Conservation (phyloP, 1,140 invertebrate genomes). For the Daktulosphaira vitifoliae region DNA sequence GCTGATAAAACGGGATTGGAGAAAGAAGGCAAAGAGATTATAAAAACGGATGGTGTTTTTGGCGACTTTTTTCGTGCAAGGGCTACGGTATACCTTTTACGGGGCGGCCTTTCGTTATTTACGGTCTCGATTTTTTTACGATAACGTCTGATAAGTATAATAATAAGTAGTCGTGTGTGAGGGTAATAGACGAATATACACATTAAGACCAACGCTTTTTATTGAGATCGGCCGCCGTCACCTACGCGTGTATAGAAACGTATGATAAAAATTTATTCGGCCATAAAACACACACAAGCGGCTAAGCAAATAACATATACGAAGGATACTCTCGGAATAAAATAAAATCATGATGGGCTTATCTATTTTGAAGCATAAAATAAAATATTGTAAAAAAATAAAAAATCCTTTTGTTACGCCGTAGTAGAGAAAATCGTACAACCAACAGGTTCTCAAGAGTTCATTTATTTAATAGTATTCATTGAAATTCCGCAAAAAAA, state of each 20-base stretch:
- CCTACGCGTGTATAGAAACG: too few species aligned
- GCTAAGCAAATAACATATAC: slow-evolving; percentile 16
- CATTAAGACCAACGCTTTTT: too few species aligned
- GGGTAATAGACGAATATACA: not conserved
- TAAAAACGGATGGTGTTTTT: not conserved
- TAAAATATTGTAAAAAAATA: too few species aligned
- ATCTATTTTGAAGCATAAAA: too few species aligned
- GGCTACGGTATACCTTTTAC: not conserved
- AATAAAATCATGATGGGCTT: too few species aligned
- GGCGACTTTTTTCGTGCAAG: not conserved
- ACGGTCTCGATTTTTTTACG: slow-evolving; percentile 20
- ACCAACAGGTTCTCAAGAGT: too few species aligned
- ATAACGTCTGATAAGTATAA: not conserved
- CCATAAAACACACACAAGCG: slow-evolving; percentile 14
- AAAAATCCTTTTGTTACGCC: too few species aligned
- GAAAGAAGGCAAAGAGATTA: not conserved
- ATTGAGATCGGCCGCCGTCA: not conserved
- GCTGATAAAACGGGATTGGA: too few species aligned
- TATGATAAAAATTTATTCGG: slow-evolving; percentile 22
- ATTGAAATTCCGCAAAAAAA: too few species aligned
- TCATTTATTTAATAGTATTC: too few species aligned
- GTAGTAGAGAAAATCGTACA: too few species aligned
- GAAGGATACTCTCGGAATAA: too few species aligned
- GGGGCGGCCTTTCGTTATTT: not conserved
- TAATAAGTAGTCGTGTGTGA: not conserved